Base-by-base conservation (phyloP, 2,797 vertebrate genomes). In the Macroramphosus scolopax region DNA sequence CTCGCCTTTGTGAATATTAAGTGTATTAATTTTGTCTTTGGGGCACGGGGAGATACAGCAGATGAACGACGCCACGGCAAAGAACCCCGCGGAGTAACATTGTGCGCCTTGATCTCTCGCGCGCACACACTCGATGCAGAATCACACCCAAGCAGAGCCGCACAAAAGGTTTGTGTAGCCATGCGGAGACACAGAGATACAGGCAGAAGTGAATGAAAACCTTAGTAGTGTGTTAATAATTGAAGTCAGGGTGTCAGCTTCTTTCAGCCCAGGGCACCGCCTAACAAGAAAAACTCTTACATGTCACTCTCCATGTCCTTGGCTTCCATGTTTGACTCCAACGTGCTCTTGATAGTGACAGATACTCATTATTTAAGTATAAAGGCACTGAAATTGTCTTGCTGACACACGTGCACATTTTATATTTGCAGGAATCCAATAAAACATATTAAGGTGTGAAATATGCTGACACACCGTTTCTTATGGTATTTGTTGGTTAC, bases 181-280 rank as follows among this genome's bases (percentile, higher is more conserved):
- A 57, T 34, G n/a, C n/a, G n/a, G n/a, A 59, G 10, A 9, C 38
- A 33, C 33, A 13, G 34, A 17, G 20, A 33, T 4, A 2, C 15
- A 48, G 49, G 55, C 29, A 30, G 33, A 26, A 55, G 1, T 52
- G 64, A 72, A 74, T 53, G 41, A 55, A 72, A 72, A 81, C 74
- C 39, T 42, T 72, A 74, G 68, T 55, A 51, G 15, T 8, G 2
- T 22, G 42, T 83, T 73, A 83, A 82, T 81, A 82, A 82, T 77
- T 72, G 34, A 79, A 72, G 58, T 41, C 34, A 41, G 69, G 75
- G 75, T 78, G 80, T 79, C 70, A 26, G 59, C n/a, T n/a, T n/a
- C n/a, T n/a, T n/a, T n/a, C n/a, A n/a, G n/a, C n/a, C n/a, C n/a
- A n/a, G n/a, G n/a, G n/a, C n/a, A n/a, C n/a, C n/a, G n/a, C n/a